Evolutionary conservation across 1,140 invertebrate genomes (phyloP).

Genomic region (Hypsibius dujardini): DNA sequence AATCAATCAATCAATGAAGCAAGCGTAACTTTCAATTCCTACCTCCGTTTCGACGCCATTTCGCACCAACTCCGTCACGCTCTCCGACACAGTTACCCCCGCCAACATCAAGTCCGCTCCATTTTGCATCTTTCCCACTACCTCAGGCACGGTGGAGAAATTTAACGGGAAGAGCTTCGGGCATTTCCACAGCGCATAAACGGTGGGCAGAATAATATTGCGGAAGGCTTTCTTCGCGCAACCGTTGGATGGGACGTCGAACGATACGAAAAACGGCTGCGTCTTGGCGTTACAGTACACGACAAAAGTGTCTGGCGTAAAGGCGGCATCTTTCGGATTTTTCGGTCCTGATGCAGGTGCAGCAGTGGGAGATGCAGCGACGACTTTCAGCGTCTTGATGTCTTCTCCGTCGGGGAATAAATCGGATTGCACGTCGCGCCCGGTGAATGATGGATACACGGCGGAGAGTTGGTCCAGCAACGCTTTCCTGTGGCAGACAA

Average conservation of each 20-base stretch:
- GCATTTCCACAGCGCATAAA: neutral
- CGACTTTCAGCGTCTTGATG: neutral
- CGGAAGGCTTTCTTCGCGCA: neutral
- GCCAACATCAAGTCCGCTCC: constrained; percentile 7
- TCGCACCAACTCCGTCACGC: neutral
- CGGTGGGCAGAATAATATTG: neutral
- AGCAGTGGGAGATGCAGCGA: neutral
- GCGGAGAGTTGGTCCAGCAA: neutral
- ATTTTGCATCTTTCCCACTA: neutral
- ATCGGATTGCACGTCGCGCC: neutral
- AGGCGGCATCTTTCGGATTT: neutral
- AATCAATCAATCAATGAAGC: no score
- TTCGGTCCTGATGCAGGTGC: neutral
- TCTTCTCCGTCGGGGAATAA: constrained; percentile 13
- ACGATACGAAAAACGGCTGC: neutral
- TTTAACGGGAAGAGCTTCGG: neutral
- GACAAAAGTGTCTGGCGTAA: neutral
- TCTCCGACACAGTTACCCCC: neutral
- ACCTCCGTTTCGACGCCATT: neutral
- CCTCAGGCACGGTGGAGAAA: neutral
- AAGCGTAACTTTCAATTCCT: no score
- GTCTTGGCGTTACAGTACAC: neutral
- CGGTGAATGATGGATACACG: neutral
- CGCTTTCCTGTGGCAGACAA: neutral
- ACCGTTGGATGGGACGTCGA: neutral